These are phyloP conservation scores for Elaphurus davidianus DNA, from an alignment of 2,113 vertebrate genomes.

Conservation along the genomic window DNA sequence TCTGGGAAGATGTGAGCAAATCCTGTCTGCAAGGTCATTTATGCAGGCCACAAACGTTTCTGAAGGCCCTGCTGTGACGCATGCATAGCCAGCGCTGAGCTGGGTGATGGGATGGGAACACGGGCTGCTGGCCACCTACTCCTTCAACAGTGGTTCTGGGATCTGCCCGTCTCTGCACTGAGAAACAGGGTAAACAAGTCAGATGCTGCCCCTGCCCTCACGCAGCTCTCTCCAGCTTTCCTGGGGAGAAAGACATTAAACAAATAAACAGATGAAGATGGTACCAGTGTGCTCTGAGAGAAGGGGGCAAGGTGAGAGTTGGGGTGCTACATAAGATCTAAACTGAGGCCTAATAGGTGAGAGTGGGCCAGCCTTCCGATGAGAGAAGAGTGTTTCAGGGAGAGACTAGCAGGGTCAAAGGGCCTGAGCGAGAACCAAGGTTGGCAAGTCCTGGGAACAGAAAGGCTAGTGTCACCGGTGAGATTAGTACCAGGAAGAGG, in stretches of 20 bases:
- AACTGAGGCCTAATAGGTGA: neutral
- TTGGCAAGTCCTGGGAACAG: neutral
- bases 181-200: neutral
- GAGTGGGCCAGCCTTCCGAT: neutral
- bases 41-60: neutral
- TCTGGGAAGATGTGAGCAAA: neutral
- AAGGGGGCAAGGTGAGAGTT: neutral
- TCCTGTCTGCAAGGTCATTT: neutral
- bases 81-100: neutral
- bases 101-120: neutral
- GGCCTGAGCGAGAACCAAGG: neutral
- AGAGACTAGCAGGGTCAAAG: neutral
- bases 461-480: neutral
- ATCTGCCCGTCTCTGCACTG: fast-evolving
- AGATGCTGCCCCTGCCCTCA: neutral
- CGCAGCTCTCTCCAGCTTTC: neutral
- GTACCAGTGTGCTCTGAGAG: too few species aligned
- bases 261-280: neutral
- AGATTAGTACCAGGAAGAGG: neutral
- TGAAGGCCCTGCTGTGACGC: neutral
- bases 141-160: neutral
- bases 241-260: neutral
- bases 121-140: neutral
- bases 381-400: neutral
- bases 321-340: neutral